These are phyloP conservation scores for Catharus ustulatus DNA, from an alignment of 2,797 vertebrate species.

Conservation along the genomic window DNA sequence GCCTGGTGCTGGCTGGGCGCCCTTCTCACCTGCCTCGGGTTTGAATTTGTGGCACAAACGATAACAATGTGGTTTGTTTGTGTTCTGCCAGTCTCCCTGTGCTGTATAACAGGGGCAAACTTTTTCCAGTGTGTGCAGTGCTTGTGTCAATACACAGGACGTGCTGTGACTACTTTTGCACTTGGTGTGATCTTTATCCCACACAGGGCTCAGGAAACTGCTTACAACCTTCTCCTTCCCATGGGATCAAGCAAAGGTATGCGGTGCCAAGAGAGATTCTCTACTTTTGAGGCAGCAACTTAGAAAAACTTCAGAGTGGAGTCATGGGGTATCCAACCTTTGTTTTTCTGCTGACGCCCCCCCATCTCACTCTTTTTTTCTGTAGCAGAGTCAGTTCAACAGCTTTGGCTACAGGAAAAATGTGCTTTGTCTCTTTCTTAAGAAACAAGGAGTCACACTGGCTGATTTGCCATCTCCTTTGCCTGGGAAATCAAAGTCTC, in stretches of 20 bases:
- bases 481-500: conserved; percentile 56
- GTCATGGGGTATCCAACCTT: background rate
- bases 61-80: background rate
- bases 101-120: background rate
- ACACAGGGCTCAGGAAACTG: background rate
- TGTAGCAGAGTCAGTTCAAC: background rate
- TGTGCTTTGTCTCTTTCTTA: conserved; percentile 50
- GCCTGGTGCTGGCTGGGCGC: background rate
- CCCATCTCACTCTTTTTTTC: background rate
- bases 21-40: background rate
- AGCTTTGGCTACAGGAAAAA: conserved; percentile 7
- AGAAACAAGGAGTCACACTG: background rate
- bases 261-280: background rate
- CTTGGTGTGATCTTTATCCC: background rate
- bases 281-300: background rate
- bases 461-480: conserved; percentile 36
- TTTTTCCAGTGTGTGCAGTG: background rate
- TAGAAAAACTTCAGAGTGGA: background rate
- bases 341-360: background rate
- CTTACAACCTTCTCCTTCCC: background rate
- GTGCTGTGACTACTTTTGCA: background rate
- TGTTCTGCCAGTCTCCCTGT: background rate
- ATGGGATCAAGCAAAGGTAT: background rate
- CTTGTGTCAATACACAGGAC: background rate
- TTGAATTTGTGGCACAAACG: background rate